Evolutionary conservation across 1,140 invertebrate species (phyloP).

Genomic region (Drosophila auraria): DNA sequence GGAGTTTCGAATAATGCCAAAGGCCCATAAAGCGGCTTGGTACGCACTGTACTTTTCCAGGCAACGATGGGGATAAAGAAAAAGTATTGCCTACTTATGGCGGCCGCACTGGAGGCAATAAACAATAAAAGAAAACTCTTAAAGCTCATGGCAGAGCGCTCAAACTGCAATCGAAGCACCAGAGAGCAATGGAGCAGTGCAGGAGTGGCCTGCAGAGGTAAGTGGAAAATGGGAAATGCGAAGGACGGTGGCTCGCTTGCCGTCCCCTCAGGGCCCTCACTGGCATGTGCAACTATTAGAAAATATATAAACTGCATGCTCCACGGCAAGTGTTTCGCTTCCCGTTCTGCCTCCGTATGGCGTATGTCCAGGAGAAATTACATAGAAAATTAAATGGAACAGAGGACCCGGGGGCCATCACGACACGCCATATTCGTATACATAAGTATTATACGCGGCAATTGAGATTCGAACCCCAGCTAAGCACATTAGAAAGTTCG

Average conservation of each 20-base stretch:
- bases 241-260: neutral
- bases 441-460: neutral
- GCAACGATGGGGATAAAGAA: neutral
- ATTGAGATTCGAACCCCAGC: neutral
- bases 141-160: conserved; percentile 43
- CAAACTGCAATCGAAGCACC: conserved; percentile 62
- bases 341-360: neutral
- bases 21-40: conserved; percentile 1
- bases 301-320: conserved; percentile 37
- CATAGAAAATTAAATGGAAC: conserved; percentile 55
- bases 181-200: conserved; percentile 19
- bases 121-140: conserved; percentile 66
- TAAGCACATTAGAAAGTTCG: conserved; percentile 23
- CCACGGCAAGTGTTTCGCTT: conserved; percentile 12
- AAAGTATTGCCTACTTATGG: conserved; percentile 55
- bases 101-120: conserved; percentile 53
- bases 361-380: conserved; percentile 35
- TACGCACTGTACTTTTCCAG: conserved; percentile 10
- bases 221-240: conserved; percentile 10
- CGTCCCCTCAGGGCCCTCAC: conserved; percentile 30
- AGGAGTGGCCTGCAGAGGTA: neutral
- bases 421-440: neutral
- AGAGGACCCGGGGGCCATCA: conserved; percentile 21
- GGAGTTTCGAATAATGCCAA: neutral
- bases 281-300: conserved; percentile 64